These are phyloP conservation scores for Pitangus sulphuratus DNA, from an alignment of 2,797 vertebrate genomes.

Conservation along the genomic window DNA sequence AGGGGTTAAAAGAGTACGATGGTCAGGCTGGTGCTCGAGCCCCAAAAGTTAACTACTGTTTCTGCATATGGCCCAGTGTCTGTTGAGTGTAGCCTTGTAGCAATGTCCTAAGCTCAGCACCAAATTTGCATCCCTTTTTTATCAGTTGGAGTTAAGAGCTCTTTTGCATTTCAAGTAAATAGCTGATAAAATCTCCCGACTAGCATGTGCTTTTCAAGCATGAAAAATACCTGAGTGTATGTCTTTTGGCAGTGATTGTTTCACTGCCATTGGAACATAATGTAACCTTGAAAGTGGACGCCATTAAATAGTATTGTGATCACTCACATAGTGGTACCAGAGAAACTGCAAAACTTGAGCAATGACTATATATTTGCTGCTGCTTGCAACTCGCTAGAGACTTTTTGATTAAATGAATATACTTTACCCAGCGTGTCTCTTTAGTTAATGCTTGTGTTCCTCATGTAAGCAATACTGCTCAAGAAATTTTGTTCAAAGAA, in stretches of 20 bases:
- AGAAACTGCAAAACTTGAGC: neutral
- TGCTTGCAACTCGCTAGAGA: neutral
- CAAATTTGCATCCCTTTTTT: neutral
- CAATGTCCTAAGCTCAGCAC: neutral
- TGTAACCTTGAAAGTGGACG: slow-evolving; percentile 6
- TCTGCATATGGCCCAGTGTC: neutral
- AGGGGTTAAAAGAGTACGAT: rapidly evolving
- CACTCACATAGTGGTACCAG: neutral
- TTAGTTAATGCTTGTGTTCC: neutral
- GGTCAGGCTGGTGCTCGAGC: neutral
- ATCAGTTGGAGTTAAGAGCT: neutral
- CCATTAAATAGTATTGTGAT: neutral
- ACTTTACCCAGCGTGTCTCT: neutral
- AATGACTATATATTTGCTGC: neutral
- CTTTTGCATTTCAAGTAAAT: slow-evolving; percentile 4
- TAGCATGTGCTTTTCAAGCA: neutral
- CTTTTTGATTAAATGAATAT: neutral
- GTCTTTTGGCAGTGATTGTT: neutral
- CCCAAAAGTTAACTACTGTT: neutral
- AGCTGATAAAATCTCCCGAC: slow-evolving; percentile 36
- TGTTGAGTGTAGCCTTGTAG: neutral
- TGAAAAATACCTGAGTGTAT: neutral
- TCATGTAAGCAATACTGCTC: neutral
- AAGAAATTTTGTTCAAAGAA: neutral
- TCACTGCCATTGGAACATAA: neutral